Evolutionary conservation across 2,888 invertebrate genomes (phyloP).

Genomic region (Anarsia innoxiella): DNA sequence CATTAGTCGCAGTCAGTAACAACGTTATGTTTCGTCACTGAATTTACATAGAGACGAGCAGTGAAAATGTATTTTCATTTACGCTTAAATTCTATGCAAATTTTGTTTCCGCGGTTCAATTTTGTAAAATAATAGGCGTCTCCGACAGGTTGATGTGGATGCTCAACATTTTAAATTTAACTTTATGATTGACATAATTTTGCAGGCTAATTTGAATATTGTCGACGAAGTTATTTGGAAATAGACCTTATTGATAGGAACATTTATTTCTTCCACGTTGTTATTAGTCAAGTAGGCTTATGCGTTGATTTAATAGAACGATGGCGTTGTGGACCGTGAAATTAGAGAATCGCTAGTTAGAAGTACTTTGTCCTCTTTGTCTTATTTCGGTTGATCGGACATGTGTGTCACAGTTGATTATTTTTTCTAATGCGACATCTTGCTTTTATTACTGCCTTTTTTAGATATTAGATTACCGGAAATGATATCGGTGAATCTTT

Average conservation of each 20-base stretch:
- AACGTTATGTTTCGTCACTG: constrained; percentile 46
- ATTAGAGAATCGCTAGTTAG: constrained; percentile 34
- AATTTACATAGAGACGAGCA: constrained; percentile 52
- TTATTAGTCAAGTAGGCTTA: too few relatives aligned
- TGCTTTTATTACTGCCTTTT: background rate
- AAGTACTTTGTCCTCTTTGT: constrained; percentile 28
- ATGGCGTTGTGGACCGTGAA: constrained; percentile 32
- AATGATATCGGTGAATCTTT: background rate
- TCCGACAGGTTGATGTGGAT: constrained; percentile 10
- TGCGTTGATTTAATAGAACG: constrained; percentile 18
- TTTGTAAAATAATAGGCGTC: constrained; percentile 17
- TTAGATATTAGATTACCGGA: background rate
- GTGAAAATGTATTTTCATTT: constrained; percentile 50
- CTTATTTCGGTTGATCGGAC: constrained; percentile 36
- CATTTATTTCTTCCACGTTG: too few relatives aligned
- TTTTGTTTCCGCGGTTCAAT: constrained; percentile 22
- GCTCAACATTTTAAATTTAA: constrained; percentile 11
- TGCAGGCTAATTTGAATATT: background rate
- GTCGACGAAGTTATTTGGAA: too few relatives aligned
- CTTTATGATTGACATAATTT: constrained; percentile 7
- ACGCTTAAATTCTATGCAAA: constrained; percentile 46
- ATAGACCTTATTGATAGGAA: too few relatives aligned
- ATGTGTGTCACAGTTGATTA: constrained; percentile 31
- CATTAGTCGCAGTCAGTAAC: constrained; percentile 48
- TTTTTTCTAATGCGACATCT: too few relatives aligned